Base-by-base conservation (phyloP, 2,888 invertebrate species). In the Agrochola circellaris region DNA sequence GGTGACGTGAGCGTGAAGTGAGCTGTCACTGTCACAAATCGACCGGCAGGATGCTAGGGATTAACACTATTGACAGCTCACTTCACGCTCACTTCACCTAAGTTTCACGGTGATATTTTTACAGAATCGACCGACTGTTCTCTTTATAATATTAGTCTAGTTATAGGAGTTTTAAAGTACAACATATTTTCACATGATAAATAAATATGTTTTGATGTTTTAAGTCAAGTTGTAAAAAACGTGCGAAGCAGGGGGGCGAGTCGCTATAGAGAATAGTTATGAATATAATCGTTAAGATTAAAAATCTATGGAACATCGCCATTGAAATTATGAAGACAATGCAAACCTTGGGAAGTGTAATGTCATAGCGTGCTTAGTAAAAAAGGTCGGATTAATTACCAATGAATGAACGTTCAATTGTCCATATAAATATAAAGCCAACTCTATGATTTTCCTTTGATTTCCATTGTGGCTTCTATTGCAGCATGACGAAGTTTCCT, bases 401-500 rank as follows among this genome's bases (percentile, higher is more conserved):
- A 51, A 65, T 80, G 58, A 84, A 74, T 58, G 73, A 77, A 76
- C 48, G 48, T 72, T 62, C 64, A 58, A 77, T 83, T 77, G 64
- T 76, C 73, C 26, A 26, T 80, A 69, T 68, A 77, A 82, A 71
- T 73, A 34, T 85, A 83, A 81, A 77, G 42, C n/a, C 42, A 79
- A 73, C 34, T 74, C 85, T 84, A 68, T 73, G 48, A 30, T 81
- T 83, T 85, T 79, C 61, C 61, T 80, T 80, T 79, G 86, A 89
- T 87, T 91, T 81, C 73, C 64, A 75, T 78, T 73, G 66, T 83
- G 38, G 48, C 77, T 82, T 65, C 66, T 74, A 48, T 66, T 48
- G 77, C 77, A 90, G 72, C 64, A 92, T 92, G 92, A 75, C 83
- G 81, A 81, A 73, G 77, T 81, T 80, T 58, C 42, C 73, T 58